Conservation (phyloP, 2,888 invertebrate species). For the Synergus gifuensis region DNA sequence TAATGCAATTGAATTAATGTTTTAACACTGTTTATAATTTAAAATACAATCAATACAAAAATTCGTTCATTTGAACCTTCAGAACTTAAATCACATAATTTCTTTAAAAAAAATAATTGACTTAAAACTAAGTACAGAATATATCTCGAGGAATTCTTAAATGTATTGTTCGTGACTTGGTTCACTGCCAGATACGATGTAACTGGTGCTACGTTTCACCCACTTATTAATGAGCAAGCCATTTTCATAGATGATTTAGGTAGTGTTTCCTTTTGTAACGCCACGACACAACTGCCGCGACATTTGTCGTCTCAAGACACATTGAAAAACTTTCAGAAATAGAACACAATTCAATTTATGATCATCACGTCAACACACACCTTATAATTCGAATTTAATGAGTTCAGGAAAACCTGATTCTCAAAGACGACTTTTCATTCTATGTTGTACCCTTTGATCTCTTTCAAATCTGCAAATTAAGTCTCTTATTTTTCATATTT, state of each 20-base stretch:
- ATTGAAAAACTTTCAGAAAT: conserved; percentile 12
- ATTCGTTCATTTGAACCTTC: too few species aligned
- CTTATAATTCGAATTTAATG: neutral
- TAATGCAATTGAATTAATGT: too few species aligned
- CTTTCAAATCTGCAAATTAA: neutral
- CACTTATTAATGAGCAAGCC: conserved; percentile 53
- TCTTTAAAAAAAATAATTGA: conserved; percentile 1
- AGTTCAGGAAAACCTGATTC: neutral
- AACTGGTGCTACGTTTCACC: conserved; percentile 43
- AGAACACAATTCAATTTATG: conserved; percentile 15
- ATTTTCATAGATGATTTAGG: conserved; percentile 50
- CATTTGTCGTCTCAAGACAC: conserved; percentile 26
- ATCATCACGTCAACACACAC: too few species aligned
- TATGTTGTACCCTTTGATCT: neutral
- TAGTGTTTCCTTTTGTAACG: conserved; percentile 31
- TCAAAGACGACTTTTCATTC: neutral
- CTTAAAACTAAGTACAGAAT: neutral
- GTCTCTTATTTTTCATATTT: neutral
- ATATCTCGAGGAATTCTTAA: neutral
- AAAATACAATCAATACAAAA: too few species aligned
- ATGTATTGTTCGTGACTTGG: conserved; percentile 33
- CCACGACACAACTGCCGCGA: conserved; percentile 7
- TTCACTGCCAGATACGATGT: conserved; percentile 20
- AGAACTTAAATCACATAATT: too few species aligned
- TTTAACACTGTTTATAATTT: too few species aligned